These are phyloP conservation scores for Albula goreensis DNA, from an alignment of 2,113 vertebrate species.

Conservation along the genomic window DNA sequence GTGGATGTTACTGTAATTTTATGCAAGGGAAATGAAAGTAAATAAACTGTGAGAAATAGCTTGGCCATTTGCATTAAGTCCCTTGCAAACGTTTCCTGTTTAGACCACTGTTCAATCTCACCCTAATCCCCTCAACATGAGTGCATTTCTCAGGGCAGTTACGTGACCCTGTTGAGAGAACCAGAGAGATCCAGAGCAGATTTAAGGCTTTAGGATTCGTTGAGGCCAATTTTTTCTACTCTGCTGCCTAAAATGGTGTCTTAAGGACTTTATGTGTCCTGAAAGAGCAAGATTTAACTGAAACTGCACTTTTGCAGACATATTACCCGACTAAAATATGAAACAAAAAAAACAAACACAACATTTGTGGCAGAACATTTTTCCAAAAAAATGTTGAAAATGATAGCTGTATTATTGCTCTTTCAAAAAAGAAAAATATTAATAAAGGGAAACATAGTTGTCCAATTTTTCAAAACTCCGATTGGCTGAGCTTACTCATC, in stretches of 20 bases:
- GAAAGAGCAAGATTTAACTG: constrained; percentile 1
- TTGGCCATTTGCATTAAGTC: constrained; percentile 36
- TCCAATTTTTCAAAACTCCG: background rate
- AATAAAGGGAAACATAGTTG: background rate
- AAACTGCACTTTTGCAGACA: constrained; percentile 18
- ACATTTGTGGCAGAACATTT: background rate
- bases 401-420: background rate
- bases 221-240: constrained; percentile 25
- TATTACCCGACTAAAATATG: background rate
- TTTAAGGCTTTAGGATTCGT: constrained; percentile 35
- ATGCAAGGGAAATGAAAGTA: constrained; percentile 27
- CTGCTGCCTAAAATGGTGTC: constrained; percentile 25
- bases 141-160: constrained; percentile 24
- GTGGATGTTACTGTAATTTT: constrained; percentile 32
- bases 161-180: constrained; percentile 26
- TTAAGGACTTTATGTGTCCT: constrained; percentile 12
- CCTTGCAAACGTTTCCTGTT: constrained; percentile 35
- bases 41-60: constrained; percentile 34
- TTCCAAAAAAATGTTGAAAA: background rate
- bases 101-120: constrained; percentile 40
- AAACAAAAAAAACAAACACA: background rate
- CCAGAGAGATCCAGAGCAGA: constrained; percentile 30
- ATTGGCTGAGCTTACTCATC: background rate
- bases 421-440: background rate
- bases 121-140: constrained; percentile 34